Conservation (phyloP, 2,888 invertebrate genomes). For the Globia sparganii region DNA sequence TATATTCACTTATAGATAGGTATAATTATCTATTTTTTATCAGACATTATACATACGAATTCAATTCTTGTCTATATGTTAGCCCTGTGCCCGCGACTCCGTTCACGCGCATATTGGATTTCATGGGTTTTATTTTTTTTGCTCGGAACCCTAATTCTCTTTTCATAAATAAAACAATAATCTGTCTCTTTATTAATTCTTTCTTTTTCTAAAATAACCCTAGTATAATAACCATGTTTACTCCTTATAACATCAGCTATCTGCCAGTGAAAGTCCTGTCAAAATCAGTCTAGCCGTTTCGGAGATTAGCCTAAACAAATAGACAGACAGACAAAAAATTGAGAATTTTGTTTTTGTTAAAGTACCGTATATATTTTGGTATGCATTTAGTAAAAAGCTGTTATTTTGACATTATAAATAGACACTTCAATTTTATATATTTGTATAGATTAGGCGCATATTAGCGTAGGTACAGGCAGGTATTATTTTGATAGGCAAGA, state of each 20-base stretch:
- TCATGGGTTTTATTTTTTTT: not conserved
- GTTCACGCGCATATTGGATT: not conserved
- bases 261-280: not conserved
- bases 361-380: not conserved
- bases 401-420: not conserved
- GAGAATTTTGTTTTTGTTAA: not conserved
- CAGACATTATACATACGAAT: not conserved
- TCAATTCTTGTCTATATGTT: not conserved
- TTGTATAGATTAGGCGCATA: not conserved
- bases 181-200: no score
- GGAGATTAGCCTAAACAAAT: no score
- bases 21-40: not conserved
- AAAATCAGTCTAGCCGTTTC: not conserved
- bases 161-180: not conserved
- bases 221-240: no score
- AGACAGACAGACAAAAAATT: not conserved
- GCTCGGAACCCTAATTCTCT: no score
- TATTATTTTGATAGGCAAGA: not conserved
- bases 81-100: not conserved
- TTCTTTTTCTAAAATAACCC: no score
- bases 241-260: not conserved
- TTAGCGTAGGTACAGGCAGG: not conserved
- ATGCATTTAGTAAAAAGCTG: not conserved
- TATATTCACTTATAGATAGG: not conserved
- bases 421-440: not conserved